Base-by-base conservation (phyloP, 2,797 vertebrate genomes). In the Pampus argenteus region DNA sequence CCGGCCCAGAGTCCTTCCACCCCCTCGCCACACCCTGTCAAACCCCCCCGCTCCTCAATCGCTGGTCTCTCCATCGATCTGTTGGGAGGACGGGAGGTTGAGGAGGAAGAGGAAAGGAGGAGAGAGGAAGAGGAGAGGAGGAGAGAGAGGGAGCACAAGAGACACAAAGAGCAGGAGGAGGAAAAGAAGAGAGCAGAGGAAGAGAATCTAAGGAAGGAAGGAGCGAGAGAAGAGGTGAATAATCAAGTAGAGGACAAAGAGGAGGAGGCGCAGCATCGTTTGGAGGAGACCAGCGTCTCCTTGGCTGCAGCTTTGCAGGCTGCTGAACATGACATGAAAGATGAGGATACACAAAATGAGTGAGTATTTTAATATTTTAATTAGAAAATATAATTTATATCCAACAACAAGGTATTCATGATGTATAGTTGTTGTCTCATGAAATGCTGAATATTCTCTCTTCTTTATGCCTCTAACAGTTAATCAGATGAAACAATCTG, bases 271-370 rank as follows among this genome's bases (percentile, higher is more conserved):
- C 70, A 87, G 74, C 79, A 86, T 74, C 59, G 83, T 9, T 38
- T 98, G 91, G 96, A 98, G 87, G 96, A 97, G 89, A 97, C 97
- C 40, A 98, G 96, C 5, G 95, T 96, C n/a, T 97, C 96, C 34
- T 86, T 98, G 73, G 96, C 96, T 0, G 97, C 96, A 0, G 97
- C 98, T 9, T 92, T 97, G 88, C 96, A 98, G 77, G 96, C 94
- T 0, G 97, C 96, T 31, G 97, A 98, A 72, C 96, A 98, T 63
- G 95, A 97, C 89, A 97, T 98, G 81, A 95, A 95, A 58, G 89
- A 89, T 70, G 97, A 98, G 64, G 96, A 97, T 6, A 68, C 87
- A 17, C 95, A 96, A 64, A 94, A 94, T 2, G 94, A 96, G 97
- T 98, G 92, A 95, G 95, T 86, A 20, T 44, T 44, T 44, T 18